Percentiles rank a stretch among this genome's conserved stretches.
Evolutionary conservation across 1,140 invertebrate genomes (phyloP).

Genomic region (Drosophila carrolli): DNA sequence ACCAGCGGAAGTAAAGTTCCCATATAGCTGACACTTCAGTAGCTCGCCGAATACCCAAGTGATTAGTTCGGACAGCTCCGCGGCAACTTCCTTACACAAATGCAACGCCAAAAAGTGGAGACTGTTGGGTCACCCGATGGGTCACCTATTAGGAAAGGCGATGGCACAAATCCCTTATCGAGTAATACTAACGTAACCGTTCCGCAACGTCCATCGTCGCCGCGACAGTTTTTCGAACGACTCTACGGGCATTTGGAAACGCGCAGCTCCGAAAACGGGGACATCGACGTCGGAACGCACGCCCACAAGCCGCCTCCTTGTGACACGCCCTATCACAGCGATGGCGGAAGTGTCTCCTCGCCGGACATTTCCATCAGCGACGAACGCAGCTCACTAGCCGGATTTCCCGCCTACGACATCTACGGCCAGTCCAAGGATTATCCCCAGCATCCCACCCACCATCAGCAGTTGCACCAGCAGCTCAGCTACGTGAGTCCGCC

Average conservation of each 20-base stretch:
- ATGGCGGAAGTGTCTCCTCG: slow-evolving; percentile 73
- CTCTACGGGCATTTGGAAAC: slow-evolving; percentile 86
- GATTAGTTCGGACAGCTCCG: slow-evolving; percentile 56
- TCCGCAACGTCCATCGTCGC: slow-evolving; percentile 85
- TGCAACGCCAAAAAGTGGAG: slow-evolving; percentile 39
- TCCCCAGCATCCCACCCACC: slow-evolving; percentile 5
- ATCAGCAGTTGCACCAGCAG: slow-evolving; percentile 13
- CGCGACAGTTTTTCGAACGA: slow-evolving; percentile 86
- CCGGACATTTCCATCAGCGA: slow-evolving; percentile 81
- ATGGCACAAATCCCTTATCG: slow-evolving; percentile 12
- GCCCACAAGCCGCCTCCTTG: slow-evolving; percentile 39
- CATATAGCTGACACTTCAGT: slow-evolving; percentile 43
- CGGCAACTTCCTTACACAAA: slow-evolving; percentile 25
- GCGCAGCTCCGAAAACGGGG: slow-evolving; percentile 61
- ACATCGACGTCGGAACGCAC: slow-evolving; percentile 69
- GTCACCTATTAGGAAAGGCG: slow-evolving; percentile 5
- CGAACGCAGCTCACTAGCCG: slow-evolving; percentile 53
- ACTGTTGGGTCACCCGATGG: slow-evolving; percentile 12
- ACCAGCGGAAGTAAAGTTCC: slow-evolving; percentile 74
- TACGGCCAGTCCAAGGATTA: slow-evolving; percentile 53
- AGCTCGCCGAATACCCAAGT: slow-evolving; percentile 60
- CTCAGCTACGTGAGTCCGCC: slow-evolving; percentile 11
- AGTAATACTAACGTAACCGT: slow-evolving; percentile 7
- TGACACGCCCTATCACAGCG: slow-evolving; percentile 76
- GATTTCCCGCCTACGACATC: slow-evolving; percentile 57